These are phyloP conservation scores for Poecile atricapillus DNA, from an alignment of 2,113 vertebrate species.

Conservation along the genomic window DNA sequence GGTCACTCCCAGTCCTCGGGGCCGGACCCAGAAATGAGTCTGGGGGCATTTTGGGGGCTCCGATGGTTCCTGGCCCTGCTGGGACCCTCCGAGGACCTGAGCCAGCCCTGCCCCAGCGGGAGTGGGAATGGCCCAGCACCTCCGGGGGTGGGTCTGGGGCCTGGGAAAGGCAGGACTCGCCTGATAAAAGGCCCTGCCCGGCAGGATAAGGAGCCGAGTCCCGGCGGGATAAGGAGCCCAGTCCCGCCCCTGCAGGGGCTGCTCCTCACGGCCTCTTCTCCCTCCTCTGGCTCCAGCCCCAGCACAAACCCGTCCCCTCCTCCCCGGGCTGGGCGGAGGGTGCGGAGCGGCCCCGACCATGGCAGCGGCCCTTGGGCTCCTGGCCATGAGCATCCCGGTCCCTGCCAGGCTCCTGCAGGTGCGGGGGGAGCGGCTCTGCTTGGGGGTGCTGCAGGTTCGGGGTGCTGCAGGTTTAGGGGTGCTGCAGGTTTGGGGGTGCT, in stretches of 20 bases:
- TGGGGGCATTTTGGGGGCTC: no score
- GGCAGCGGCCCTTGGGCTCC: accelerated
- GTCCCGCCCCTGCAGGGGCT: background rate
- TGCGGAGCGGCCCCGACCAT: background rate
- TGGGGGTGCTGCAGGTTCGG: no score
- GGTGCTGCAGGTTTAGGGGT: background rate
- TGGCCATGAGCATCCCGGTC: background rate
- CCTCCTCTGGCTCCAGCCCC: background rate
- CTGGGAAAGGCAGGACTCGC: background rate
- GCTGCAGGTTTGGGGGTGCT: background rate
- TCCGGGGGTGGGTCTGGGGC: background rate
- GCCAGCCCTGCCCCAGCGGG: no score
- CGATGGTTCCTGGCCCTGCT: no score
- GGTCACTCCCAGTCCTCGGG: no score
- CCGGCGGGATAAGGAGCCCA: background rate
- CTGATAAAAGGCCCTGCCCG: background rate
- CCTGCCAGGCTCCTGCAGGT: background rate
- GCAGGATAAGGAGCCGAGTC: background rate
- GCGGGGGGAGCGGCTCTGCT: background rate
- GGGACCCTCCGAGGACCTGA: no score
- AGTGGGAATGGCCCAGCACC: background rate
- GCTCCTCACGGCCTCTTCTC: background rate
- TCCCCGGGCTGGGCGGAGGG: background rate
- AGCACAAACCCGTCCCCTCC: background rate
- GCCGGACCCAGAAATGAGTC: no score